These are phyloP conservation scores for Toxotes chatareus DNA, from an alignment of 2,113 vertebrate species.

Conservation along the genomic window DNA sequence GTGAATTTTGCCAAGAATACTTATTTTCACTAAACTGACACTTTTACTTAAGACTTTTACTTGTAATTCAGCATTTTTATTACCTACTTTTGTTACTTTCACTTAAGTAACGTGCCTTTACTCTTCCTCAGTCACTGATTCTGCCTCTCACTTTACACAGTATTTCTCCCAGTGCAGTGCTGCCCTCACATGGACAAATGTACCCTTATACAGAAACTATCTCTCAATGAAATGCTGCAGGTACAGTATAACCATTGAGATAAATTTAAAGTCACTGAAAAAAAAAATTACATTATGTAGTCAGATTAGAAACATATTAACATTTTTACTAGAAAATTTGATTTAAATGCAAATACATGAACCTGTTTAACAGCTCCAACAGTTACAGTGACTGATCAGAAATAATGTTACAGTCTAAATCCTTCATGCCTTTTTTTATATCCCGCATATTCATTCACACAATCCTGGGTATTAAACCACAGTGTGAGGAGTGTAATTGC, in stretches of 20 bases:
- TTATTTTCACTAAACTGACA: not conserved
- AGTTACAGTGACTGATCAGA: not conserved
- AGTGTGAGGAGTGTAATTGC: slow-evolving; percentile 7
- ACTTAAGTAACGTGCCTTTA: not conserved
- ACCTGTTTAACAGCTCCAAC: not conserved
- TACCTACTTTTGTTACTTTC: not conserved
- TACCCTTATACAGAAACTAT: slow-evolving; percentile 8
- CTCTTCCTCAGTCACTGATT: not conserved
- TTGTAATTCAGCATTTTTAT: not conserved
- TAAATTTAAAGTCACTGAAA: not conserved
- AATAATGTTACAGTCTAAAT: not conserved
- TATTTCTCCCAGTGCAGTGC: slow-evolving; percentile 45
- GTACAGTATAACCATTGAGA: slow-evolving; percentile 29
- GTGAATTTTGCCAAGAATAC: not conserved
- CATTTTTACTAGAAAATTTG: not conserved
- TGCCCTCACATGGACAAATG: slow-evolving; percentile 79
- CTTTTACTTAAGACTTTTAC: not conserved
- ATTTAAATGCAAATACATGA: not conserved
- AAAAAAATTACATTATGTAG: not conserved
- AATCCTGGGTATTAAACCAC: not conserved
- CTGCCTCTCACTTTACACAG: not conserved
- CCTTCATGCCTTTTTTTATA: not conserved
- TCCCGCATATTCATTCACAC: slow-evolving; percentile 22
- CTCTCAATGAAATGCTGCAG: slow-evolving; percentile 49
- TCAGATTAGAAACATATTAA: not conserved